Evolutionary conservation across 2,113 vertebrate genomes (phyloP).

Genomic region (Nerophis lumbriciformis): DNA sequence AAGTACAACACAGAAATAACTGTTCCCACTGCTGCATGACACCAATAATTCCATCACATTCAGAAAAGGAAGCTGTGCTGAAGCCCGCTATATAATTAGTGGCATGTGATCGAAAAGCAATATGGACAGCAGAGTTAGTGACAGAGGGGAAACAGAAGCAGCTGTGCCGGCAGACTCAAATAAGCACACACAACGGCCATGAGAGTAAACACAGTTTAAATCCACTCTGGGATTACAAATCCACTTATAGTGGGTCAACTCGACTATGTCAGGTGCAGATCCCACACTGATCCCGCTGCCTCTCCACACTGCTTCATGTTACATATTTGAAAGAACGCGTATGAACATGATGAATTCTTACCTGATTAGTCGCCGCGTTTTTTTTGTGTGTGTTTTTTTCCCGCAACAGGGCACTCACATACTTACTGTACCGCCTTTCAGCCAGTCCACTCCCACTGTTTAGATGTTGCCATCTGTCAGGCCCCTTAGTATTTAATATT

Average conservation of each 20-base stretch:
- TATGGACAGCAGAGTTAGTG: conserved; percentile 25
- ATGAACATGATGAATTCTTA: conserved; percentile 27
- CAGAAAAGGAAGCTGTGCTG: conserved; percentile 8
- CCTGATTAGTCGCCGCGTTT: conserved; percentile 7
- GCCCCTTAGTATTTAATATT: conserved; percentile 6
- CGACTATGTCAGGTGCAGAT: conserved; percentile 54
- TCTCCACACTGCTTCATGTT: conserved; percentile 33
- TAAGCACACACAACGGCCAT: conserved; percentile 23
- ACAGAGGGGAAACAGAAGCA: conserved; percentile 44
- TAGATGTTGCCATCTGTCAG: conserved; percentile 6
- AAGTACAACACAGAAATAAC: conserved; percentile 7
- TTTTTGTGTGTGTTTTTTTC: background rate
- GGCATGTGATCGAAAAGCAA: conserved; percentile 35
- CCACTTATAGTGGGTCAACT: conserved; percentile 62
- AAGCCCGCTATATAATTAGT: conserved; percentile 20
- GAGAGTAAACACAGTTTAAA: conserved; percentile 64
- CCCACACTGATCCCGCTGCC: conserved; percentile 39
- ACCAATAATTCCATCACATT: conserved; percentile 14
- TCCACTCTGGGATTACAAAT: conserved; percentile 66
- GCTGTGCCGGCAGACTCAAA: conserved; percentile 41
- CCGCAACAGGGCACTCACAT: conserved; percentile 6
- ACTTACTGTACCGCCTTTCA: conserved; percentile 1
- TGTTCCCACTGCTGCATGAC: conserved; percentile 14
- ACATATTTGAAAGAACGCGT: conserved; percentile 32
- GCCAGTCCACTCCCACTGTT: conserved; percentile 1